Conservation (phyloP, 2,113 vertebrate genomes). For the Grallaria varia region DNA sequence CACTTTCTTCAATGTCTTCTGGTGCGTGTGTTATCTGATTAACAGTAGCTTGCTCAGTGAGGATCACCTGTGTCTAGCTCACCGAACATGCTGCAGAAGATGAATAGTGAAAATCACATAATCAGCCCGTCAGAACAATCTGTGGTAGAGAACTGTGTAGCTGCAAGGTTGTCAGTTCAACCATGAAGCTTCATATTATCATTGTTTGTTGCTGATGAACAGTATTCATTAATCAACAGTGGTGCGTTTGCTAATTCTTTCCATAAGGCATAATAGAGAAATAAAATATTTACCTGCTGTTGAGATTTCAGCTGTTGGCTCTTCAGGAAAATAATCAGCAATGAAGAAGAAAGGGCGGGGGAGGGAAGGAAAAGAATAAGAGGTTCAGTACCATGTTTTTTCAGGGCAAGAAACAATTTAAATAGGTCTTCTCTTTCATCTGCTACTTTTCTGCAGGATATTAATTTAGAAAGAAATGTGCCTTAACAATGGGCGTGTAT, state of each 20-base stretch:
- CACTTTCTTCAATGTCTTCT: neutral
- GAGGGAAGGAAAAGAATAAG: neutral
- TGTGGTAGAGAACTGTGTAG: neutral
- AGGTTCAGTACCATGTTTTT: neutral
- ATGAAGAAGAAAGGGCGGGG: neutral
- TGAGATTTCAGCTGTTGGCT: slow-evolving; percentile 35
- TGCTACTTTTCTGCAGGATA: neutral
- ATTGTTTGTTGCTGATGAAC: neutral
- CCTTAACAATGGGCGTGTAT: neutral
- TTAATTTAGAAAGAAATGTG: neutral
- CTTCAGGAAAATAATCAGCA: slow-evolving; percentile 23
- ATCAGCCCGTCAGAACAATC: neutral
- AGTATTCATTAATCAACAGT: neutral
- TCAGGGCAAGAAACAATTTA: neutral
- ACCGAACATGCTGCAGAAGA: neutral
- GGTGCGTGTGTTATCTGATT: neutral
- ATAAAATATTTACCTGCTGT: slow-evolving; percentile 53
- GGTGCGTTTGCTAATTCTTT: neutral
- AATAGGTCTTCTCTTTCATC: neutral
- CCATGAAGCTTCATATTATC: neutral
- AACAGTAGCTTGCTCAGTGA: neutral
- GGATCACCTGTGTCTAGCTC: neutral
- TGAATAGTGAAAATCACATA: neutral
- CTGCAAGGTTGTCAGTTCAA: neutral
- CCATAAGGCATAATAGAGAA: neutral